Conservation (phyloP, 1,140 invertebrate species). For the Tetraneura akinire region DNA sequence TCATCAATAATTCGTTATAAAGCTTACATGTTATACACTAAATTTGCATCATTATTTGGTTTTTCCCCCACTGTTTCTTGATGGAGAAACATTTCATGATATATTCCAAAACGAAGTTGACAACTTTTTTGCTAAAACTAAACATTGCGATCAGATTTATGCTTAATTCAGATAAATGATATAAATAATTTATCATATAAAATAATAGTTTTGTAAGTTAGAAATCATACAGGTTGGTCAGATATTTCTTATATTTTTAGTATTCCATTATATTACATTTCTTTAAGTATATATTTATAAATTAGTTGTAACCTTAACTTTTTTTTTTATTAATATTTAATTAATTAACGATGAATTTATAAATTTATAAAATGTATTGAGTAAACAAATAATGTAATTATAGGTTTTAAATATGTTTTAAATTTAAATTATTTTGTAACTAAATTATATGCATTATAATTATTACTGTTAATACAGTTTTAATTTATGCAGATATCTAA, state of each 20-base stretch:
- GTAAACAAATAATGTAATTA: neutral
- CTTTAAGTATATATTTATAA: neutral
- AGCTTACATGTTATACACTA: conserved; percentile 67
- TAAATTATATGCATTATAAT: neutral
- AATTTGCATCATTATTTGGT: conserved; percentile 65
- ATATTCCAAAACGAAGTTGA: conserved; percentile 64
- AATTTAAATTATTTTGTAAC: neutral
- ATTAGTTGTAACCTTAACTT: neutral
- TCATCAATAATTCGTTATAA: conserved; percentile 64
- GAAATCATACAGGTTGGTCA: neutral
- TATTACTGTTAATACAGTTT: neutral
- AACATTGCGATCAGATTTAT: conserved; percentile 63
- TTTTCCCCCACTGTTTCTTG: conserved; percentile 60
- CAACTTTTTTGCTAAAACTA: conserved; percentile 64
- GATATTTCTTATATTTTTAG: neutral
- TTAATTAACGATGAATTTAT: neutral
- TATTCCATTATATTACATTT: conserved; percentile 6
- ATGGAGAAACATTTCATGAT: conserved; percentile 64
- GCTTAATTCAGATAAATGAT: conserved; percentile 60
- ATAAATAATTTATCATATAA: conserved; percentile 1
- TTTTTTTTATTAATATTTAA: conserved; percentile 1
- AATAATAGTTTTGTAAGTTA: neutral
- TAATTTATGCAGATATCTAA: too few relatives aligned
- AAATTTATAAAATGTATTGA: neutral
- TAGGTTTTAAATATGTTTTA: neutral